phyloP scores from a whole-genome alignment of 2,888 invertebrate species.

The Monochamus alternatus region DNA sequence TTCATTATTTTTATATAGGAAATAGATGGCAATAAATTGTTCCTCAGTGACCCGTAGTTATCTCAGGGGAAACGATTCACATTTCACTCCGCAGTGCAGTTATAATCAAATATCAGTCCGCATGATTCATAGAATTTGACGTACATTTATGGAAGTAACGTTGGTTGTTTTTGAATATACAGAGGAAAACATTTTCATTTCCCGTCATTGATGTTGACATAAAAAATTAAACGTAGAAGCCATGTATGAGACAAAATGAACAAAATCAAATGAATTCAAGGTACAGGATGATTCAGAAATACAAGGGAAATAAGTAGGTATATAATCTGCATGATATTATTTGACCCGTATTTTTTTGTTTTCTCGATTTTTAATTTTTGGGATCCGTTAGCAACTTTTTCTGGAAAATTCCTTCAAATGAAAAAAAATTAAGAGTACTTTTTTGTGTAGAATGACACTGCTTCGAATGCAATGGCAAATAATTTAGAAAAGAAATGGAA shows the following conservation, averaged over 20 bases:
- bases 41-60: slow-evolving; percentile 56
- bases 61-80: slow-evolving; percentile 53
- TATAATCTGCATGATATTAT: too few relatives aligned
- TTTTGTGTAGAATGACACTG: too few relatives aligned
- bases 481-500: too few relatives aligned
- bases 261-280: too few relatives aligned
- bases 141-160: background rate
- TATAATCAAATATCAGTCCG: slow-evolving; percentile 51
- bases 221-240: background rate
- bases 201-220: background rate
- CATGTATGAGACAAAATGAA: background rate
- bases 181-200: background rate
- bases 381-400: too few relatives aligned
- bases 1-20: background rate
- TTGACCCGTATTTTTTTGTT: too few relatives aligned
- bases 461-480: too few relatives aligned
- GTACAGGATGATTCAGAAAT: too few relatives aligned
- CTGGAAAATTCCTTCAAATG: too few relatives aligned
- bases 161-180: background rate
- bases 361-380: too few relatives aligned
- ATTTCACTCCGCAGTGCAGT: slow-evolving; percentile 50
- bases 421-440: too few relatives aligned
- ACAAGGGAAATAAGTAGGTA: too few relatives aligned
- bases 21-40: slow-evolving; percentile 1
- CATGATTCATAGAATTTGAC: slow-evolving; percentile 42